These are phyloP conservation scores for Sebastolobus altivelis DNA, from an alignment of 2,797 vertebrate species.

Conservation along the genomic window DNA sequence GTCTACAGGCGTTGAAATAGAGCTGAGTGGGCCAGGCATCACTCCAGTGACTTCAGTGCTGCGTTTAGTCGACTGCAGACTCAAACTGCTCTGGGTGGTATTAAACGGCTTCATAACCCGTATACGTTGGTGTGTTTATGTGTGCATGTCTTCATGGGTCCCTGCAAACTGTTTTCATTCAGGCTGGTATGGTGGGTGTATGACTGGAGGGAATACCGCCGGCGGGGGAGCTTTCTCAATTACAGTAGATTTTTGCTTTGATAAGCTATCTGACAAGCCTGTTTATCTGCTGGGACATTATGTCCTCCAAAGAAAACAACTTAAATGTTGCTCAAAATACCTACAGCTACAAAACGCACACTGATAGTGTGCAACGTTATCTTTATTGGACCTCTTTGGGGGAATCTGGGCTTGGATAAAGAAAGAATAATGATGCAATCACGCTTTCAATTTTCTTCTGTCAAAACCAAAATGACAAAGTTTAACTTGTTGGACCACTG, in stretches of 20 bases:
- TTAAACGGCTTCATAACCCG: conserved; percentile 28
- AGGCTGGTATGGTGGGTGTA: conserved; percentile 5
- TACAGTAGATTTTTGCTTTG: conserved; percentile 37
- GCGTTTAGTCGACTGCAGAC: conserved; percentile 38
- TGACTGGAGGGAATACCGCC: conserved; percentile 27
- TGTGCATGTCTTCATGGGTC: background rate
- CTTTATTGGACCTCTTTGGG: background rate
- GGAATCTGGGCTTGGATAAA: background rate
- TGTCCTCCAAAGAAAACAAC: conserved; percentile 9
- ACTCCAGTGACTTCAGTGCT: conserved; percentile 42
- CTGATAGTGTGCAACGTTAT: background rate
- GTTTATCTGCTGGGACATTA: conserved; percentile 39
- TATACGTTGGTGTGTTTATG: background rate
- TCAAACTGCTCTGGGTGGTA: conserved; percentile 34
- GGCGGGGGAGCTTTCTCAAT: conserved; percentile 33
- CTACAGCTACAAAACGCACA: conserved; percentile 5
- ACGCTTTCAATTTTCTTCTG: background rate
- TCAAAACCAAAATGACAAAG: background rate
- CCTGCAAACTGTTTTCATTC: conserved; percentile 28
- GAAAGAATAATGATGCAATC: conserved; percentile 10
- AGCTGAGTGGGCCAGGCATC: conserved; percentile 39
- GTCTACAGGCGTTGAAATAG: conserved; percentile 26
- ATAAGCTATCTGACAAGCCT: conserved; percentile 40
- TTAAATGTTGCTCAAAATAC: conserved; percentile 13
- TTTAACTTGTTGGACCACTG: background rate